Percentiles rank a stretch among this genome's conserved stretches.
Conservation (phyloP, 2,888 invertebrate species). For the Venustoraphidia nigricollis region DNA sequence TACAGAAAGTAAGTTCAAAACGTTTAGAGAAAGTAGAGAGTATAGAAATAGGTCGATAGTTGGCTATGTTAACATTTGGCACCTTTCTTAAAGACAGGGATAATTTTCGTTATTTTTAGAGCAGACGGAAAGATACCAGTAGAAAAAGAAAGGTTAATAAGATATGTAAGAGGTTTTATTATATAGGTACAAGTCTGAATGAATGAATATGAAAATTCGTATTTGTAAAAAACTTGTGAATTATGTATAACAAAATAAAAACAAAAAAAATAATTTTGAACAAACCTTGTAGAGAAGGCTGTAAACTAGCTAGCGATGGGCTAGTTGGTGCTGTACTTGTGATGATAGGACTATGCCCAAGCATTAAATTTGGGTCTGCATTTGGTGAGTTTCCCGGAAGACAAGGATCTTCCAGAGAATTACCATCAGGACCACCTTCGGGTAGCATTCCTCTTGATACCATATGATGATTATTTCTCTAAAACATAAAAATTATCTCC, state of each 20-base stretch:
- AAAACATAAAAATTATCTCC: background rate
- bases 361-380: conserved; percentile 1
- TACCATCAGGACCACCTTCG: background rate
- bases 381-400: conserved; percentile 1
- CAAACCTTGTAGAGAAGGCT: conserved; percentile 43
- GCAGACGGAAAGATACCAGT: too few relatives aligned
- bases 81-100: too few relatives aligned
- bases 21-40: too few relatives aligned
- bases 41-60: too few relatives aligned
- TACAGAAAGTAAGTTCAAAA: too few relatives aligned
- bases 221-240: background rate
- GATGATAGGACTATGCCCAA: conserved; percentile 26
- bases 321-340: conserved; percentile 28
- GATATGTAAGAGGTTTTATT: too few relatives aligned
- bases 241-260: conserved; percentile 5
- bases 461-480: conserved; percentile 1
- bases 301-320: conserved; percentile 34
- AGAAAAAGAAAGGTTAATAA: too few relatives aligned
- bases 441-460: background rate
- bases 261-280: conserved; percentile 1
- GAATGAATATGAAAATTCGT: conserved; percentile 1
- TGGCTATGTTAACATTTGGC: too few relatives aligned
- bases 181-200: too few relatives aligned
- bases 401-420: conserved; percentile 1
- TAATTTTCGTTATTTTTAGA: too few relatives aligned